Conservation (phyloP, 1,140 invertebrate genomes). For the Habropoda laboriosa region DNA sequence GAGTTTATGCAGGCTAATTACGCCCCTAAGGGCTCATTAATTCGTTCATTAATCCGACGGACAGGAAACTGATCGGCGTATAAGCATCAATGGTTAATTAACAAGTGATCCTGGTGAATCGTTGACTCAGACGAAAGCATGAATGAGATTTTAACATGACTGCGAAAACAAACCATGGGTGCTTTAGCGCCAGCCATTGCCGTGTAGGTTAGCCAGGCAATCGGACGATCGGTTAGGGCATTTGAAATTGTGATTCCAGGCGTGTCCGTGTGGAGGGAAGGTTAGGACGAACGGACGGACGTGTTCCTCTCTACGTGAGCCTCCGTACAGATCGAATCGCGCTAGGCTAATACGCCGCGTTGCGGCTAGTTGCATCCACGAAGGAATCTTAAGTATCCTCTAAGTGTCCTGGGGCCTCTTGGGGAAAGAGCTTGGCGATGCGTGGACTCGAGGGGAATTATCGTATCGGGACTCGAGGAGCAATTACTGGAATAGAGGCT, state of each 20-base stretch:
- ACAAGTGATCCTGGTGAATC: not conserved
- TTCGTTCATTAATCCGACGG: no score
- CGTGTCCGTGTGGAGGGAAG: constrained; percentile 68
- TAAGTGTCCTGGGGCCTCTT: constrained; percentile 50
- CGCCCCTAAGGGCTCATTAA: no score
- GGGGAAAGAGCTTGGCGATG: not conserved
- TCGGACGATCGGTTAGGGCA: constrained; percentile 46
- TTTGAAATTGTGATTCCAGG: constrained; percentile 76
- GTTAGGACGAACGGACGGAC: constrained; percentile 52
- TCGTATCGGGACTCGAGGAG: not conserved
- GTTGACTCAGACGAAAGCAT: not conserved
- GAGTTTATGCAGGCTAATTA: no score
- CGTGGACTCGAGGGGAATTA: not conserved
- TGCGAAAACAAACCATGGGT: not conserved
- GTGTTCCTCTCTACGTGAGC: constrained; percentile 51
- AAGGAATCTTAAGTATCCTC: constrained; percentile 69
- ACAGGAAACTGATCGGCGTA: no score
- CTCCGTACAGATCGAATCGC: constrained; percentile 58
- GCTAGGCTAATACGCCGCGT: constrained; percentile 58
- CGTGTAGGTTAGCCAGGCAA: not conserved
- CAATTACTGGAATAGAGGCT: not conserved
- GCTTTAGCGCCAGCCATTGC: not conserved
- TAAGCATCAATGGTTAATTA: no score
- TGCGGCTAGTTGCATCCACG: constrained; percentile 70
- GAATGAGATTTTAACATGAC: not conserved